Base-by-base conservation (phyloP, 2,113 vertebrate genomes). In the Dinomys branickii region DNA sequence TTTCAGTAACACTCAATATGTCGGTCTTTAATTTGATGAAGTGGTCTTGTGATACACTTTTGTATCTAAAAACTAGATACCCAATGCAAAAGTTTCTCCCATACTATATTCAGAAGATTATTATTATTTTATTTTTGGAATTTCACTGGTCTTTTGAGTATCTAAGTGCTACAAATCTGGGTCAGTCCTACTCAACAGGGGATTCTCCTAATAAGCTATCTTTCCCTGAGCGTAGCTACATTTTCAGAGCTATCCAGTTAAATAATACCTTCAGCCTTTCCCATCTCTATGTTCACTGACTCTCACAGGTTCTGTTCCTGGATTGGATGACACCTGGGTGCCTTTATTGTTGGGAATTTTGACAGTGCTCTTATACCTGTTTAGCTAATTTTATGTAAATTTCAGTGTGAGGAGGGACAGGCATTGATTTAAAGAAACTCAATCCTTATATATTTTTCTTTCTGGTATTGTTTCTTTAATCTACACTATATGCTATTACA, bases 191-290 rank as follows among this genome's bases (percentile, higher is more conserved):
- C 17, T 33, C 17, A 47, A 50, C 63, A 16, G 44, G 3, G 50
- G 20, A 7, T 59, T 41, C 14, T n/a, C 41, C 20, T 71, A 52
- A 35, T 38, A 44, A 10, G 19, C 41, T 47, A 30, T 47, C 44
- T 77, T 47, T 77, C 44, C 44, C 2, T 47, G 73, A 47, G 13
- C 13, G 78, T 88, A 30, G 41, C 26, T 28, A 24, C 26, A 56
- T 12, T 5, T 38, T 33, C 50, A 69, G 33, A 7, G 17, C 5
- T 35, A 11, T 67, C 2, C 14, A 22, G 8, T 10, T 56, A 16
- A 22, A 19, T 0, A 17, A 8, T 73, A 16, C 7, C n/a, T 6
- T 20, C 33, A 0, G 10, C 9, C 20, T 2, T 1, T 28, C 0
- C 7, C 16, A 12, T 5, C 17, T 41, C 17, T 33, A 38, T 0